Percentiles rank a stretch among this genome's conserved stretches.
These are phyloP conservation scores for Colletes gigas DNA, from an alignment of 1,140 invertebrate species.

Conservation along the genomic window DNA sequence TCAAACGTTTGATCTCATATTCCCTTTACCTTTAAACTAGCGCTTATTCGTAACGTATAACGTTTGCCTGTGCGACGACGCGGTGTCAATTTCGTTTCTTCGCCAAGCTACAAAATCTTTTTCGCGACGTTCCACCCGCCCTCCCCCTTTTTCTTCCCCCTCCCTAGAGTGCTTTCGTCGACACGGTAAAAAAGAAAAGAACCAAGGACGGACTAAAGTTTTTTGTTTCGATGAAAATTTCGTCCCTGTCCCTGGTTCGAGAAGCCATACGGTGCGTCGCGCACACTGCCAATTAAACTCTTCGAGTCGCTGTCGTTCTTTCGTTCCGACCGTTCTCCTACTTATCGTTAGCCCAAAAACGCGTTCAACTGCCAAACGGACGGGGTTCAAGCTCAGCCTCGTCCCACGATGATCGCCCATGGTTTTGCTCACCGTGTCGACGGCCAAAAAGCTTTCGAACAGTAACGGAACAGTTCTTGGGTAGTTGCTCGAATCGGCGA, in stretches of 20 bases:
- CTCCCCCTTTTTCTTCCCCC: too few species aligned
- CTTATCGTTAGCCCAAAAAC: too few species aligned
- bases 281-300: background rate
- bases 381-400: background rate
- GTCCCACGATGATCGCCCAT: background rate
- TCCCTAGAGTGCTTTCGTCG: too few species aligned
- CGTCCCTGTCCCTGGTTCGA: background rate
- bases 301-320: background rate
- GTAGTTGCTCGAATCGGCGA: too few species aligned
- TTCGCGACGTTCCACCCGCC: too few species aligned
- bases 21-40: conserved; percentile 8
- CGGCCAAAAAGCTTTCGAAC: too few species aligned
- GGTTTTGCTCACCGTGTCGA: too few species aligned
- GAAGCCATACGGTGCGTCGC: background rate
- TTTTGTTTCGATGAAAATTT: background rate
- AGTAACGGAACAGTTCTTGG: too few species aligned
- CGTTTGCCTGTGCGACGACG: background rate
- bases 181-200: too few species aligned
- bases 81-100: background rate
- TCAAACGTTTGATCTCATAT: conserved; percentile 44
- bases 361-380: background rate
- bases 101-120: too few species aligned
- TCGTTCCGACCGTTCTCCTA: background rate
- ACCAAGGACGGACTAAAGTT: too few species aligned
- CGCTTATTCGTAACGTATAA: background rate